Evolutionary conservation across 2,113 vertebrate species (phyloP), one percentile per base, ranked within the genome.

Genomic region (Oncorhynchus tshawytscha): DNA sequence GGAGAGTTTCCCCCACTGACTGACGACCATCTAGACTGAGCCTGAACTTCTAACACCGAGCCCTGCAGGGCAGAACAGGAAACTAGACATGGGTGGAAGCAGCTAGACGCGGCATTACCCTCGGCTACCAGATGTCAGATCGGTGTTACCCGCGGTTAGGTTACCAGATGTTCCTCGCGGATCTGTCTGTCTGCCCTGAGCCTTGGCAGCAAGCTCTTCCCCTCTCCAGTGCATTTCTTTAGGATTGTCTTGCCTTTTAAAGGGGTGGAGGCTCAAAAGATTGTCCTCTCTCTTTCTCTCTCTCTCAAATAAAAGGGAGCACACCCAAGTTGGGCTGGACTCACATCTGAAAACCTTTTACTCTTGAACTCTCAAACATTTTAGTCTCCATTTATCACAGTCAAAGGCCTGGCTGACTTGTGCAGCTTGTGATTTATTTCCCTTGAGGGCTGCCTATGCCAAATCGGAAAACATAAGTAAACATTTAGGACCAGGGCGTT

Each of bases 381-480:
- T 90, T 88, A 89, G 88, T 91, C 89, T 88, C 88, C 86, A 85
- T 91, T 93, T 93, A 91, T 92, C 92, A 92, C 89, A 93, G 92
- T 87, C 59, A 62, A 62, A 84, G 89, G 90, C 91, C 88, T 90
- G 87, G 84, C 90, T 82, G 76, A 86, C 89, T 86, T 87, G 78
- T 87, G 78, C 82, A 86, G 82, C 51, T 68, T 91, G 90, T 91
- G 92, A 93, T 94, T 93, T 94, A 93, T 93, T 93, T 93, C 86
- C 86, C 88, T 91, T 90, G 86, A 86, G 84, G 78, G 86, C 90
- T 84, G 89, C 87, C 90, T 90, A 88, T 87, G 91, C 92, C 89
- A 93, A 93, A 92, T 87, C 91, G 91, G 91, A 93, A 93, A 94
- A 93, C 91, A 93, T 92, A 87, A 91, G 90, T 91, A 92, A 93